Base-by-base conservation (phyloP, 2,113 vertebrate genomes). In the Rhea pennata region DNA sequence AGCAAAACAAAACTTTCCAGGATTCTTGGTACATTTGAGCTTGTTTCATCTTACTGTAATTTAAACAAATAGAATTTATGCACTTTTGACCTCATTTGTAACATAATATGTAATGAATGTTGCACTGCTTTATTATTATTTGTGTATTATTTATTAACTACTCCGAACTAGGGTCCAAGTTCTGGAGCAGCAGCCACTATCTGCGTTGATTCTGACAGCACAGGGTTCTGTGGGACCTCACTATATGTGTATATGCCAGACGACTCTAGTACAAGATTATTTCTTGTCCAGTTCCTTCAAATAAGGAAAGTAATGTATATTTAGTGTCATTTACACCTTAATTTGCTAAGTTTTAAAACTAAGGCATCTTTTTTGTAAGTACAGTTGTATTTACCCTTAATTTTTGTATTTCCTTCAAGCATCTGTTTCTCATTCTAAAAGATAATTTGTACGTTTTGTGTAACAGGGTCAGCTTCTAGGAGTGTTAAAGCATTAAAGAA, bases 11-110 rank as follows among this genome's bases (percentile, higher is more conserved):
- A 91, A 39, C 36, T 1, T 5, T 86, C 50, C 39, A 51, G 61
- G 67, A 33, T 54, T 74, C 84, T 81, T 79, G 61, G 42, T 90
- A 80, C 54, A 21, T 82, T 54, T 76, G 36, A 72, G 76, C 89
- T 94, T 95, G 86, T 81, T 95, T 93, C 74, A 80, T 96, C 88
- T 74, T 26, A 66, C 50, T 93, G 86, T 86, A 88, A 94, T 84
- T 92, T 89, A 94, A 97, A 69, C 61, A 79, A 81, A 89, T 61
- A 61, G 84, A 96, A 93, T 62, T 74, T 53, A 50, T 1, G 4
- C 17, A 50, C 53, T 94, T 95, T 66, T 85, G 77, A 88, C n/a
- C 70, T 95, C 53, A 40, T 83, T 67, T 84, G 29, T 81, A 87
- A 76, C 46, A 42, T 46, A 51, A 33, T 3, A 11, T 2, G 7